phyloP scores from a whole-genome alignment of 2,888 invertebrate species.

The Carabus problematicus region DNA sequence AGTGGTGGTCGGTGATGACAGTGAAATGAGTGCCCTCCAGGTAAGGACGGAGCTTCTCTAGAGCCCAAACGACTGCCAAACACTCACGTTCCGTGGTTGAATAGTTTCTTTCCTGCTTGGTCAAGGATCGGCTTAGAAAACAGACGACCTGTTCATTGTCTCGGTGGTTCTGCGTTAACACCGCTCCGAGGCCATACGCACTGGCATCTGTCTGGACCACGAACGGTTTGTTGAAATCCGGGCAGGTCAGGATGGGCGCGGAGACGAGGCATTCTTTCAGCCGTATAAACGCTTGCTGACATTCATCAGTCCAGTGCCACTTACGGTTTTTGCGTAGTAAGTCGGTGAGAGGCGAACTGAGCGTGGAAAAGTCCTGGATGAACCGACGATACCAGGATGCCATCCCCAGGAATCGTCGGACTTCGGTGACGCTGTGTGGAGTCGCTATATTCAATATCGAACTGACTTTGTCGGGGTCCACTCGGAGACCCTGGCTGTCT shows the following conservation, averaged over 20 bases:
- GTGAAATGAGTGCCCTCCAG: conserved; percentile 39
- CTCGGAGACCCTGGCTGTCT: conserved; percentile 43
- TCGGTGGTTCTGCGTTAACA: conserved; percentile 25
- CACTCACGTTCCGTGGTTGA: conserved; percentile 35
- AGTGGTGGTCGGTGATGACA: conserved; percentile 42
- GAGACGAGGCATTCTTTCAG: no score
- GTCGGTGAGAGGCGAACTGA: conserved; percentile 6
- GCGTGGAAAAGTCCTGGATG: conserved; percentile 10
- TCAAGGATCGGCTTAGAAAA: conserved; percentile 37
- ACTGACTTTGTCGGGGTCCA: conserved; percentile 37
- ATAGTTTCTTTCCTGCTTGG: conserved; percentile 33
- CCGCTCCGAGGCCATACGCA: conserved; percentile 42
- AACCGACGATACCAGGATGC: conserved; percentile 33
- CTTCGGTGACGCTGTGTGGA: conserved; percentile 22
- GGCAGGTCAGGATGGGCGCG: conserved; percentile 43
- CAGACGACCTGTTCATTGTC: conserved; percentile 33
- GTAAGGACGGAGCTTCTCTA: conserved; percentile 40
- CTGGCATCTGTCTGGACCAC: conserved; percentile 42
- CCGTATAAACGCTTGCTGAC: no score
- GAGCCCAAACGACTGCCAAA: conserved; percentile 23
- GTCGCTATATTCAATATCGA: conserved; percentile 40
- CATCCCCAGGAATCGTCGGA: conserved; percentile 37
- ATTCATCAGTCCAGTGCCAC: neutral
- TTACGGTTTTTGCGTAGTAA: conserved; percentile 1
- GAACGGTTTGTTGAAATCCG: conserved; percentile 41